Conservation (phyloP, 2,113 vertebrate genomes). For the Artemisiospiza belli region DNA sequence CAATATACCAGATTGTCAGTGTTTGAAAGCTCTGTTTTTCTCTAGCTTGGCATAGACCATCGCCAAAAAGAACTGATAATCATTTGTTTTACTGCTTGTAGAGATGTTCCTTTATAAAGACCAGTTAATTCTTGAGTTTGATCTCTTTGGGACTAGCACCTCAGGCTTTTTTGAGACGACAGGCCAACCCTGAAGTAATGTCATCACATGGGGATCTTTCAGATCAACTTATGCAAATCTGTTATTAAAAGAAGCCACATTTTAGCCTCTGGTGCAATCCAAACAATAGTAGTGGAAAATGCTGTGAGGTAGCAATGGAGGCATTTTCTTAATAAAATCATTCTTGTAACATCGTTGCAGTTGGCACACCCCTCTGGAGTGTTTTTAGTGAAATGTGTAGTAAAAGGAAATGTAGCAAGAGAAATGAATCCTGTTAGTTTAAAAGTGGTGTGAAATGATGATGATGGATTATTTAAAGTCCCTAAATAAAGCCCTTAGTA, state of each 20-base stretch:
- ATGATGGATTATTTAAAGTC: neutral
- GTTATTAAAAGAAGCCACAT: conserved; percentile 76
- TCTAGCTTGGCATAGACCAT: conserved; percentile 80
- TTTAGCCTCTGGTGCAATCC: conserved; percentile 77
- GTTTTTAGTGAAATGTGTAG: conserved; percentile 15
- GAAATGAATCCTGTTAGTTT: conserved; percentile 20
- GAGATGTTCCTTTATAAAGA: conserved; percentile 79
- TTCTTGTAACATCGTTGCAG: conserved; percentile 34
- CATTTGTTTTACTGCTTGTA: conserved; percentile 82
- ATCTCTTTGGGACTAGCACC: conserved; percentile 74
- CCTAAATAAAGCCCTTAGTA: neutral
- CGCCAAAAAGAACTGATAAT: conserved; percentile 83
- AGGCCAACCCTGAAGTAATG: conserved; percentile 75
- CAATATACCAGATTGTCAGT: conserved; percentile 87
- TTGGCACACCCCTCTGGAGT: conserved; percentile 26
- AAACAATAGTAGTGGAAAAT: conserved; percentile 79
- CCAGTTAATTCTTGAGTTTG: conserved; percentile 80
- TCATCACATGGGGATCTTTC: conserved; percentile 73
- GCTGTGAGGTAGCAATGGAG: conserved; percentile 61
- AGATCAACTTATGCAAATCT: conserved; percentile 85
- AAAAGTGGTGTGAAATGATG: neutral
- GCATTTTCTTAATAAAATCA: conserved; percentile 72
- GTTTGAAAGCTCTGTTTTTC: conserved; percentile 86
- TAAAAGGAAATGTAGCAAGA: conserved; percentile 33
- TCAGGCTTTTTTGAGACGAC: conserved; percentile 73